phyloP scores from a whole-genome alignment of 2,888 invertebrate species.

The Bombyx huttoni region DNA sequence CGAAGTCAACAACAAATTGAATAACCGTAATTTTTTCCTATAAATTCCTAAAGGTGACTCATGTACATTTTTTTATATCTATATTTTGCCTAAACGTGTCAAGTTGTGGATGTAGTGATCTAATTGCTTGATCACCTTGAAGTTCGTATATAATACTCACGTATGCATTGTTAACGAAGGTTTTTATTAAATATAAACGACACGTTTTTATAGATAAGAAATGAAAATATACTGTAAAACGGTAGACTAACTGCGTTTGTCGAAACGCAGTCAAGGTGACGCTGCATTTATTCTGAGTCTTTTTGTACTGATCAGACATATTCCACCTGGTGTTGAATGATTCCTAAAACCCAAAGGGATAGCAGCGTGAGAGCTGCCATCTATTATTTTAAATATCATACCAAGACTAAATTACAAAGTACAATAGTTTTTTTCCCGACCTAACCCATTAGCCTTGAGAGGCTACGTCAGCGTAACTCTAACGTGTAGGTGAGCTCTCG shows the following conservation, averaged over 20 bases:
- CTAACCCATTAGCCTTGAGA: too few relatives aligned
- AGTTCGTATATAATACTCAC: background rate
- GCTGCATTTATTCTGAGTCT: too few relatives aligned
- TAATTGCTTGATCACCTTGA: constrained; percentile 41
- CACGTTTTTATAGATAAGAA: background rate
- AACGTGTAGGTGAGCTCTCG: too few relatives aligned
- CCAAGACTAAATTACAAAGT: too few relatives aligned
- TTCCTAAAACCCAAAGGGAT: too few relatives aligned
- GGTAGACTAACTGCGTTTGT: background rate
- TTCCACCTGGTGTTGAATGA: too few relatives aligned
- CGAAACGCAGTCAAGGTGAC: too few relatives aligned
- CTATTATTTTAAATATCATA: too few relatives aligned
- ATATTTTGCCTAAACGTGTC: constrained; percentile 28
- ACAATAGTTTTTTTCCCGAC: too few relatives aligned
- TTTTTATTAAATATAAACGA: background rate
- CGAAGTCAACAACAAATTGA: constrained; percentile 7
- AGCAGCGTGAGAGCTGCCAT: too few relatives aligned
- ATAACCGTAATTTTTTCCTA: background rate
- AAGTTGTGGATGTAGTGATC: constrained; percentile 23
- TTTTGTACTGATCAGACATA: too few relatives aligned
- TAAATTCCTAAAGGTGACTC: background rate
- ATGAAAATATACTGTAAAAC: background rate
- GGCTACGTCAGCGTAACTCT: too few relatives aligned
- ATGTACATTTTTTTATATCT: background rate
- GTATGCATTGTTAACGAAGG: constrained; percentile 2